Conservation (phyloP, 2,888 invertebrate species). For the Rhogogaster chlorosoma region DNA sequence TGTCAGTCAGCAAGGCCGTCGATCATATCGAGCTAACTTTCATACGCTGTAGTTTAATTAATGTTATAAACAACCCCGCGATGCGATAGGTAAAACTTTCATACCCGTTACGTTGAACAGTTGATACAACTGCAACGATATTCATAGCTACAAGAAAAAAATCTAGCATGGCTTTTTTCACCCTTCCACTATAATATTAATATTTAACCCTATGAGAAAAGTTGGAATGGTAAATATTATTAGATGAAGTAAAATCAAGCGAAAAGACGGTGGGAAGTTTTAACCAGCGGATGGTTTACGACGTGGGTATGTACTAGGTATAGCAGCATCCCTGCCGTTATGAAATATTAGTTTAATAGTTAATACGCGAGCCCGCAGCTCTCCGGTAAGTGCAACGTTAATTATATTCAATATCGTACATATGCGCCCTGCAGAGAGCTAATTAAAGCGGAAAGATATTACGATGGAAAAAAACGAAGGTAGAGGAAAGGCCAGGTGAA, state of each 20-base stretch:
- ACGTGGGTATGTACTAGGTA: neutral
- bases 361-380: constrained; percentile 19
- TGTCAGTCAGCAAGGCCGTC: neutral
- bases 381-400: constrained; percentile 26
- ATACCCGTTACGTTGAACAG: neutral
- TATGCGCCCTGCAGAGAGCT: neutral
- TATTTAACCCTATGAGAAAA: constrained; percentile 27
- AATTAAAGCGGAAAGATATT: neutral
- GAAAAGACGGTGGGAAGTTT: neutral
- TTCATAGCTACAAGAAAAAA: neutral
- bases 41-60: neutral
- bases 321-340: neutral
- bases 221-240: constrained; percentile 39
- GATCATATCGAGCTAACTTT: neutral
- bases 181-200: neutral
- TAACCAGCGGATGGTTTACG: neutral
- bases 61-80: neutral
- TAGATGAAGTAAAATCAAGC: constrained; percentile 23
- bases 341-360: constrained; percentile 43
- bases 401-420: constrained; percentile 19
- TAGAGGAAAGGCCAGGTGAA: neutral
- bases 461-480: neutral
- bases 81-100: neutral
- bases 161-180: neutral
- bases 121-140: neutral